A percentile compares a stretch with the other conserved stretches of the same genome.
Evolutionary conservation across 2,888 invertebrate genomes (phyloP).

Genomic region (Litoditis marina): DNA sequence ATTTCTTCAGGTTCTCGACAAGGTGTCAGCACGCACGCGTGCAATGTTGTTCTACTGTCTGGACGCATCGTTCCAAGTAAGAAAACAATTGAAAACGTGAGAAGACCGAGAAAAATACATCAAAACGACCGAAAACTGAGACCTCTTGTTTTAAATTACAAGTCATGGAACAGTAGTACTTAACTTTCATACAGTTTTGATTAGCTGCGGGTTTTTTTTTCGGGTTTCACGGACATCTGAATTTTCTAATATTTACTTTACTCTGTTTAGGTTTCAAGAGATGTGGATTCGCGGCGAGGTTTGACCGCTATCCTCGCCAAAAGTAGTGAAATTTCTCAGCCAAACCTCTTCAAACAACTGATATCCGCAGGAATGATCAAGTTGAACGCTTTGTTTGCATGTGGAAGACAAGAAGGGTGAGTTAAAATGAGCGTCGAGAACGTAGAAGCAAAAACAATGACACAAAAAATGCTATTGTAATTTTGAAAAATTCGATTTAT

Average conservation of each 20-base stretch:
- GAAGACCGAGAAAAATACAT: too few relatives aligned
- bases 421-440: not conserved
- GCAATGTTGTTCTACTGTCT: constrained; percentile 4
- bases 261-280: constrained; percentile 6
- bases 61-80: constrained; percentile 14
- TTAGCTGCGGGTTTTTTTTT: too few relatives aligned
- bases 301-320: constrained; percentile 6
- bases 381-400: constrained; percentile 6
- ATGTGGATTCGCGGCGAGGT: constrained; percentile 5
- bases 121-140: too few relatives aligned
- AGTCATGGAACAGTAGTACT: too few relatives aligned
- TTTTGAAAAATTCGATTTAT: too few relatives aligned
- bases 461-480: too few relatives aligned
- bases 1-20: not conserved
- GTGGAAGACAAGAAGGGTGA: not conserved
- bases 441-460: too few relatives aligned
- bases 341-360: constrained; percentile 17
- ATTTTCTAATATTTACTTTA: not conserved
- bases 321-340: constrained; percentile 4
- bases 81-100: too few relatives aligned
- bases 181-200: too few relatives aligned
- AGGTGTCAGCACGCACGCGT: constrained; percentile 1
- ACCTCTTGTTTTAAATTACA: too few relatives aligned
- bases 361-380: constrained; percentile 13
- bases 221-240: not conserved